Percentiles rank a stretch among this genome's conserved stretches.
phyloP scores from a whole-genome alignment of 2,888 invertebrate species.

The Latheticus oryzae region DNA sequence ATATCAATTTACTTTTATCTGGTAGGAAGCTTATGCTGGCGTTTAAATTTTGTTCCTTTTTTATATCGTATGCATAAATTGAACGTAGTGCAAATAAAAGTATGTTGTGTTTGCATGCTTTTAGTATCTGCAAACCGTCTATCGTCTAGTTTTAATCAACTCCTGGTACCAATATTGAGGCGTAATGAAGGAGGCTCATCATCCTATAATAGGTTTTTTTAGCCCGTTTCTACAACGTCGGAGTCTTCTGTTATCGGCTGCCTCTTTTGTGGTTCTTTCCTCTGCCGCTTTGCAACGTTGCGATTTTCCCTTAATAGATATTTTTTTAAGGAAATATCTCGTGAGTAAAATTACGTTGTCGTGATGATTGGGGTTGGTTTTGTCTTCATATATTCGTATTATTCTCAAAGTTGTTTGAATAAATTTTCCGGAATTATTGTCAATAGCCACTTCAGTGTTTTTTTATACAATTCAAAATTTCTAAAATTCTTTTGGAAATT shows the following conservation, averaged over 20 bases:
- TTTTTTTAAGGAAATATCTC: conserved; percentile 60
- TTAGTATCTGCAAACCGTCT: too few relatives aligned
- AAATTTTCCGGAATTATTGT: conserved; percentile 23
- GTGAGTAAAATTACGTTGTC: conserved; percentile 70
- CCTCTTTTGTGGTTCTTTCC: conserved; percentile 30
- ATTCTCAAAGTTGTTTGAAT: conserved; percentile 17
- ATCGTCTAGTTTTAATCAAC: conserved; percentile 35
- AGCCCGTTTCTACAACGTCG: conserved; percentile 12
- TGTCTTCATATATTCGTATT: conserved; percentile 24
- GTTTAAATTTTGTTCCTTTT: too few relatives aligned
- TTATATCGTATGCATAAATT: too few relatives aligned
- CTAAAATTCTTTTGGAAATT: too few relatives aligned
- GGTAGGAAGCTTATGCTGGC: too few relatives aligned
- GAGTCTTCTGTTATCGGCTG: conserved; percentile 28
- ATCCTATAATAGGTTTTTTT: conserved; percentile 32
- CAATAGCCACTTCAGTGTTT: too few relatives aligned
- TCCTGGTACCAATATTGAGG: conserved; percentile 30
- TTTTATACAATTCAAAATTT: too few relatives aligned
- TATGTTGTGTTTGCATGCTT: too few relatives aligned
- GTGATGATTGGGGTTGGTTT: conserved; percentile 68
- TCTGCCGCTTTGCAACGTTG: conserved; percentile 30
- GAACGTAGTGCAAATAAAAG: too few relatives aligned
- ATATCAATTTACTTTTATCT: too few relatives aligned
- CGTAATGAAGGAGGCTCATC: conserved; percentile 34
- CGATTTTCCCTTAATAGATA: conserved; percentile 31